Conservation (phyloP, 35 echinoderm and acorn worm genomes). For the Chiridota heheva region DNA sequence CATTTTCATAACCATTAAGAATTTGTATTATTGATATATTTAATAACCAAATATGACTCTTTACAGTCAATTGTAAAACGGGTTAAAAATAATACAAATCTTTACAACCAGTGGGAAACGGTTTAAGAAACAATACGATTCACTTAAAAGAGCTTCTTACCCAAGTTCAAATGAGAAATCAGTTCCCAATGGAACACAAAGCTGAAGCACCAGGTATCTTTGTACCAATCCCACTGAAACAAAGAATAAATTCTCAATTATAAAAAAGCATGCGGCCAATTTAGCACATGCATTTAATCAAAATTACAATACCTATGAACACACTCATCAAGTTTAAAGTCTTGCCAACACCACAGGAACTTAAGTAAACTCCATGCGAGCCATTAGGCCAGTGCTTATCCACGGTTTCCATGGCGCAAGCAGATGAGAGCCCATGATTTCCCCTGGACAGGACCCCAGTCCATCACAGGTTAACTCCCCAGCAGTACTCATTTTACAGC, state of each 20-base stretch:
- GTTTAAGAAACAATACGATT: neutral
- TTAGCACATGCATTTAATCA: neutral
- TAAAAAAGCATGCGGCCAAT: neutral
- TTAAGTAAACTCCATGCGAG: neutral
- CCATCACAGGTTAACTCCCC: no score
- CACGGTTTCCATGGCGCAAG: no score
- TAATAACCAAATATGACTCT: no score
- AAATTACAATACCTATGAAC: neutral
- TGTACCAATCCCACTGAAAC: constrained; percentile 73
- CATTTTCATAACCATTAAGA: no score
- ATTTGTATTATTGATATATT: no score
- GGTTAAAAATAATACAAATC: no score
- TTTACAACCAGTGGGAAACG: no score
- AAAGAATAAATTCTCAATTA: constrained; percentile 25
- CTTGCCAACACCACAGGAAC: neutral
- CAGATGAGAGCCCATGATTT: no score
- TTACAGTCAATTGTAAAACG: no score
- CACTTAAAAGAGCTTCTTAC: constrained; percentile 45
- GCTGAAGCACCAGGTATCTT: constrained; percentile 76
- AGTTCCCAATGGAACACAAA: constrained; percentile 67
- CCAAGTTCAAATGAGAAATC: constrained; percentile 90
- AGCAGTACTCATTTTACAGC: no score
- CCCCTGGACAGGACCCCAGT: no score
- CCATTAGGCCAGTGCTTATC: no score
- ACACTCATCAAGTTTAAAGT: neutral